Conservation (phyloP, 2,888 invertebrate species). For the Andrena camellia region DNA sequence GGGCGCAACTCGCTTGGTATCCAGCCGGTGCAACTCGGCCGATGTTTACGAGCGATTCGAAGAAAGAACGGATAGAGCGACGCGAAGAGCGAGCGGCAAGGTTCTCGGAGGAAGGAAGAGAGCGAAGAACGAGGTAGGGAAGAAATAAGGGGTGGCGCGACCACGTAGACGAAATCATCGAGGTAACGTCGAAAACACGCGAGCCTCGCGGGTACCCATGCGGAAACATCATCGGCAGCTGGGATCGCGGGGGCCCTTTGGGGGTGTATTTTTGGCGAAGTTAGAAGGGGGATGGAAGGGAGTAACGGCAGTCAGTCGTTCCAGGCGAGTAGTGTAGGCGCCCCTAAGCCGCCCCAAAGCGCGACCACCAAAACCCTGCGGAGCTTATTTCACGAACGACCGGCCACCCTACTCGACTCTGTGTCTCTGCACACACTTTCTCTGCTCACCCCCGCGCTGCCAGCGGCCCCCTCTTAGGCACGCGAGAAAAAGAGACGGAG, state of each 20-base stretch:
- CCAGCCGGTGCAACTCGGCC: not conserved
- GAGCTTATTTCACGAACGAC: constrained; percentile 83
- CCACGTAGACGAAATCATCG: constrained; percentile 76
- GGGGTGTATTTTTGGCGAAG: constrained; percentile 72
- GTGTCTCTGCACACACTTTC: constrained; percentile 68
- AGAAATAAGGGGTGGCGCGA: constrained; percentile 41
- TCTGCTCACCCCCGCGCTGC: constrained; percentile 35
- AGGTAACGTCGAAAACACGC: constrained; percentile 84
- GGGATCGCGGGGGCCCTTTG: constrained; percentile 75
- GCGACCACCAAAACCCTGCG: constrained; percentile 84
- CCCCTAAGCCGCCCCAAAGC: constrained; percentile 82
- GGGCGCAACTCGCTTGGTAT: not conserved
- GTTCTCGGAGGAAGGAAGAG: not conserved
- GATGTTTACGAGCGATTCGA: not conserved
- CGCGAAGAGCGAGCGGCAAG: constrained; percentile 3
- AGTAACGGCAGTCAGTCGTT: constrained; percentile 71
- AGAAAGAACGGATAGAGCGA: not conserved
- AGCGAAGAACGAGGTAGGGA: constrained; percentile 12
- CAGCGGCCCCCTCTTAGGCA: constrained; percentile 48
- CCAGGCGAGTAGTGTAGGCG: constrained; percentile 67
- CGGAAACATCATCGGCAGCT: constrained; percentile 84
- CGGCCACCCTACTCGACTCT: constrained; percentile 73
- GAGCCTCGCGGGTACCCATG: constrained; percentile 84
- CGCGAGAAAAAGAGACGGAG: constrained; percentile 72
- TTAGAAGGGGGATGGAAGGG: constrained; percentile 51